Conservation (phyloP, 2,797 vertebrate genomes). For the Emys orbicularis region DNA sequence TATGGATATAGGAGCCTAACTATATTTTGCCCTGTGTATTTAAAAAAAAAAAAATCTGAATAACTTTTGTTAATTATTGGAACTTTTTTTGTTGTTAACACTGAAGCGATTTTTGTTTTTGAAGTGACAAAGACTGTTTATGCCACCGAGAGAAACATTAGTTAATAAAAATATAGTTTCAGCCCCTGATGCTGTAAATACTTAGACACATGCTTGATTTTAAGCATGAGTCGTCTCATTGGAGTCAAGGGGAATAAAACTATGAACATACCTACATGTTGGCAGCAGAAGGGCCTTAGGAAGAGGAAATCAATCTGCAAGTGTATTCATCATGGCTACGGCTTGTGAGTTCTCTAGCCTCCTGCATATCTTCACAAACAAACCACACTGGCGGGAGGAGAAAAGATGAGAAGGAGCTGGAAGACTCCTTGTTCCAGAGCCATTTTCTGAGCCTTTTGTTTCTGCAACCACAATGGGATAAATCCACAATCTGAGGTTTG, state of each 20-base stretch:
- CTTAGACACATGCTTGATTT: not conserved
- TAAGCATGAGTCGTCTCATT: not conserved
- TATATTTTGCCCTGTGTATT: not conserved
- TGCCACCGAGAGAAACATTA: not conserved
- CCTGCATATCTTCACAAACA: too few relatives aligned
- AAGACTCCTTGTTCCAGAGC: not conserved
- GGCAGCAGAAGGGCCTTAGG: not conserved
- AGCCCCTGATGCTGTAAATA: not conserved
- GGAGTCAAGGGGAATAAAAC: not conserved
- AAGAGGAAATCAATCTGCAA: too few relatives aligned
- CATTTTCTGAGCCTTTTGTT: not conserved
- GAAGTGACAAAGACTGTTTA: not conserved
- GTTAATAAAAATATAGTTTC: not conserved
- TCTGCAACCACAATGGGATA: too few relatives aligned
- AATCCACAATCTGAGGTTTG: too few relatives aligned
- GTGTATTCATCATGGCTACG: too few relatives aligned
- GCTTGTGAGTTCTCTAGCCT: too few relatives aligned
- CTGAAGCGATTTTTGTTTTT: not conserved
- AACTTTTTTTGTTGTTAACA: not conserved
- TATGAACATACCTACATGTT: not conserved
- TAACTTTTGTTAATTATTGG: not conserved
- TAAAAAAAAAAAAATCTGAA: not conserved
- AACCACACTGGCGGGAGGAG: too few relatives aligned
- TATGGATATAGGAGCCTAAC: not conserved
- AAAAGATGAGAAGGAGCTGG: too few relatives aligned